These are phyloP conservation scores for Speoplatyrhinus poulsoni DNA, from an alignment of 2,113 vertebrate genomes.

Conservation along the genomic window DNA sequence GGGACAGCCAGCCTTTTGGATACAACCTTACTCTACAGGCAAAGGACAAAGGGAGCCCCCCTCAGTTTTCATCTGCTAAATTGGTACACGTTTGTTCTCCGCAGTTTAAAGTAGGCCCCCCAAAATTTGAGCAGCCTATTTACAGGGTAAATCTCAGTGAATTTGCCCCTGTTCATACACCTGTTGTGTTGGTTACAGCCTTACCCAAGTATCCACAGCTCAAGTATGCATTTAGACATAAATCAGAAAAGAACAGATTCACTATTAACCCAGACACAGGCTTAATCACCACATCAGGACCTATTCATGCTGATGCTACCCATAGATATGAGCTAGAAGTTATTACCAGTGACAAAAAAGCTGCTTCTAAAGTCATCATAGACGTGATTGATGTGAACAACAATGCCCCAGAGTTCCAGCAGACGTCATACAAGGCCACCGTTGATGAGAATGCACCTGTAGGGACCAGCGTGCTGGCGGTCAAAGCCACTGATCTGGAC, in stretches of 20 bases:
- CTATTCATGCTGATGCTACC: constrained; percentile 80
- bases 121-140: constrained; percentile 85
- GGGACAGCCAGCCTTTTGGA: constrained; percentile 90
- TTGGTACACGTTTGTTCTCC: constrained; percentile 87
- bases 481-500: constrained; percentile 88
- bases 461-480: constrained; percentile 84
- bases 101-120: constrained; percentile 85
- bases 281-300: constrained; percentile 87
- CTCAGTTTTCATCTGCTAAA: constrained; percentile 89
- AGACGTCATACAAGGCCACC: constrained; percentile 88
- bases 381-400: constrained; percentile 88
- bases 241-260: constrained; percentile 81
- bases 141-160: constrained; percentile 94
- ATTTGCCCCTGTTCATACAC: constrained; percentile 89
- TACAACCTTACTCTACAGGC: constrained; percentile 96
- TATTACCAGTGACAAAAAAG: constrained; percentile 84
- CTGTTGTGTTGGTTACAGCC: constrained; percentile 89
- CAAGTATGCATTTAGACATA: constrained; percentile 86
- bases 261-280: constrained; percentile 87
- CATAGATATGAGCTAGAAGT: constrained; percentile 88
- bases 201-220: constrained; percentile 82
- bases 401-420: constrained; percentile 89
- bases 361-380: constrained; percentile 85
- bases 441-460: constrained; percentile 91
- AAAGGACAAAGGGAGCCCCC: constrained; percentile 92